A percentile compares a stretch with the other conserved stretches of the same genome.
Evolutionary conservation across 2,113 vertebrate genomes (phyloP).

Genomic region (Cheilinus undulatus): DNA sequence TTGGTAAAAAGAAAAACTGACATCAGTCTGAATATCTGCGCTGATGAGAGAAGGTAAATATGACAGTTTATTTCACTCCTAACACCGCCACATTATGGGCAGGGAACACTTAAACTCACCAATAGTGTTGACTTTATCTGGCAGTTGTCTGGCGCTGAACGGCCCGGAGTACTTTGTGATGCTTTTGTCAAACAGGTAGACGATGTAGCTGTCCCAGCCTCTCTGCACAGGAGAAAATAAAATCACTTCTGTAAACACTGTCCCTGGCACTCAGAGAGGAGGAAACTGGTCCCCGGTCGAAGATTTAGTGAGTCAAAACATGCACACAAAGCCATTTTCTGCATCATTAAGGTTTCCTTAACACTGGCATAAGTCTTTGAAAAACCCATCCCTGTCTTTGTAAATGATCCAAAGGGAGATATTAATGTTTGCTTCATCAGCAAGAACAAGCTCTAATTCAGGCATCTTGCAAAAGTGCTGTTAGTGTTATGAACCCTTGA

Average conservation of each 20-base stretch:
- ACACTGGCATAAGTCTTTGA: background rate
- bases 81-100: no score
- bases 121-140: conserved; percentile 97
- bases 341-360: background rate
- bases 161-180: conserved; percentile 93
- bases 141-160: conserved; percentile 91
- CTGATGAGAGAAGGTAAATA: no score
- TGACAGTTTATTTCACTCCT: no score
- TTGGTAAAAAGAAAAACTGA: background rate
- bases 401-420: background rate
- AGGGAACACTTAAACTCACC: conserved; percentile 77
- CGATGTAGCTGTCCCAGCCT: conserved; percentile 99
- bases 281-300: background rate
- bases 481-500: no score
- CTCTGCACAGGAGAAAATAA: conserved; percentile 81
- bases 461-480: no score
- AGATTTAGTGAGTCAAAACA: background rate
- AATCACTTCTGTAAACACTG: background rate
- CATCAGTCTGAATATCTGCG: no score
- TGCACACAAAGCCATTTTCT: background rate
- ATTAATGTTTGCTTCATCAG: background rate
- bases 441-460: no score
- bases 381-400: accelerated
- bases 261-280: background rate
- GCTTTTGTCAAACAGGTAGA: conserved; percentile 98